Evolutionary conservation across 2,797 vertebrate genomes (phyloP), one percentile per base, ranked within the genome.

Genomic region (Uromys caudimaculatus): DNA sequence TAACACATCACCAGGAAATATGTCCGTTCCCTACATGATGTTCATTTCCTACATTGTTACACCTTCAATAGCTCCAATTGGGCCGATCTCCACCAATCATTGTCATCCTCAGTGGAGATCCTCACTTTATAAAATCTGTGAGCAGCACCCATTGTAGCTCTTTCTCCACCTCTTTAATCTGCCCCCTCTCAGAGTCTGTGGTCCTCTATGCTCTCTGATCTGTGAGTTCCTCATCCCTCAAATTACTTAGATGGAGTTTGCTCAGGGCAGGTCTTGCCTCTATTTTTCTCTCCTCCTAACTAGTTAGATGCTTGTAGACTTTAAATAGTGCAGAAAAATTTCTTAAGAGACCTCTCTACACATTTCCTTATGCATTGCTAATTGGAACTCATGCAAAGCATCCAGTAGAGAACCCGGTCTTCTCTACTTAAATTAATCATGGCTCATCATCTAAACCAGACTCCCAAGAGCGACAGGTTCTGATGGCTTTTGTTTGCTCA

Each of bases 61-160:
- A 1, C 21, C 76, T 75, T 71, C 27, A 14, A 0, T 3, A 50
- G 58, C 23, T 58, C 60, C 52, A 7, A 0, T 27, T n/a, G 58
- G 62, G 21, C 32, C 77, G 24, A 12, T 73, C 27, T 41, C 62
- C 12, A 23, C 19, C n/a, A n/a, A 21, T 71, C 24, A 35, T 2
- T 0, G 13, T 29, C 56, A 41, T 11, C 11, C 12, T 56, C 50
- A 67, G 1, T 14, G 8, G 21, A 27, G 4, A 69, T 8, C 5
- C 0, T 73, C 29, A 21, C 29, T 3, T 17, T 35, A 27, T 10
- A 10, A 67, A 54, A 1, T 56, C 60, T 50, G 19, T 9, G 54
- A 76, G 41, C 10, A 67, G 47, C 27, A 19, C 11, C 24, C 8
- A 8, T 29, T 19, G 60, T 35, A 73, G 13, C 0, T 10, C 6